These are phyloP conservation scores for Macrotis lagotis DNA, from an alignment of 2,113 vertebrate genomes.

Conservation along the genomic window DNA sequence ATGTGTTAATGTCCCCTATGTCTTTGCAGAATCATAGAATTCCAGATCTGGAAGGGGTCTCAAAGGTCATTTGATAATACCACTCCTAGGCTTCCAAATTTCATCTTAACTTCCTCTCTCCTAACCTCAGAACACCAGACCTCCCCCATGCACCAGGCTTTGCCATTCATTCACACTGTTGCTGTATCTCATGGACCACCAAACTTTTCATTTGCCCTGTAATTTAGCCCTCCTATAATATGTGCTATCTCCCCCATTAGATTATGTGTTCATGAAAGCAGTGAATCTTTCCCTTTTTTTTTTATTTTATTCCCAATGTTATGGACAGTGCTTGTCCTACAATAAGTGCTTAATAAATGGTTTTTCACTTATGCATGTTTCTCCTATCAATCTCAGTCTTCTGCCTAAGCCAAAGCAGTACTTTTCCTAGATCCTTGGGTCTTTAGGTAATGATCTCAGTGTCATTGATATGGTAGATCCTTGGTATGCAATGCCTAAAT, in stretches of 20 bases:
- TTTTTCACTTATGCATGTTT: neutral
- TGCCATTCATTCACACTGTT: neutral
- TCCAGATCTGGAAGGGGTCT: neutral
- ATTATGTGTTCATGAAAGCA: neutral
- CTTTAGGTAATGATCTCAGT: neutral
- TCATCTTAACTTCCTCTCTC: neutral
- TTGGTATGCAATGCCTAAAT: neutral
- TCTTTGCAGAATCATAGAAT: neutral
- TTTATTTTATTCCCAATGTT: neutral
- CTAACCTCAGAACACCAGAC: neutral
- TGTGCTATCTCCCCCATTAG: neutral
- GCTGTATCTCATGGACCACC: neutral
- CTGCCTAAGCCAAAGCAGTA: neutral
- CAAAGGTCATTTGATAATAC: neutral
- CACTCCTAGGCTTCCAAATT: neutral
- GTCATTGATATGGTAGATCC: neutral
- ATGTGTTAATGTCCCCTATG: neutral
- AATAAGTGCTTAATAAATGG: neutral
- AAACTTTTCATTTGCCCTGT: neutral
- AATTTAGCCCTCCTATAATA: neutral
- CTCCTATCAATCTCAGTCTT: neutral
- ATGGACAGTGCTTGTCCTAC: neutral
- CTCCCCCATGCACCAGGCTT: neutral
- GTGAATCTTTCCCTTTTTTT: neutral
- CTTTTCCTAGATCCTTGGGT: neutral